A percentile compares a stretch with the other conserved stretches of the same genome.
Evolutionary conservation across 2,113 vertebrate genomes (phyloP).

Genomic region (Myotis davidii): DNA sequence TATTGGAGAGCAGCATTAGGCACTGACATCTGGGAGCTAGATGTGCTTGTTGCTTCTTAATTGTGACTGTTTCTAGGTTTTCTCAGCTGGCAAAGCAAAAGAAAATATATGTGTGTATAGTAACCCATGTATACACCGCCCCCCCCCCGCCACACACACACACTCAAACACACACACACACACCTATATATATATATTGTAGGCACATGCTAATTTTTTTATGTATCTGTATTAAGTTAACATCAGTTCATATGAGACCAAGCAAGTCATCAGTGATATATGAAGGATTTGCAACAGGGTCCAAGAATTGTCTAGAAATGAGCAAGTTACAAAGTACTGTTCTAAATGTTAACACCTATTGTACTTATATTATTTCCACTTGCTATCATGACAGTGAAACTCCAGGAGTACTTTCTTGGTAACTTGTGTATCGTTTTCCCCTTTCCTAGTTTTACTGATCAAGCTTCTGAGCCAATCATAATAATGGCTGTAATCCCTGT

Average conservation of each 20-base stretch:
- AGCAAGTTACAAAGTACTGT: conserved; percentile 71
- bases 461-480: conserved; percentile 80
- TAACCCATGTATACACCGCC: neutral
- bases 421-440: conserved; percentile 73
- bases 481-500: conserved; percentile 80
- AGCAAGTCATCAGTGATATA: neutral
- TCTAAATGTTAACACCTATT: conserved; percentile 73
- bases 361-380: conserved; percentile 62
- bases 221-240: neutral
- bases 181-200: no score
- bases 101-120: neutral
- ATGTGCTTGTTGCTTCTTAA: neutral
- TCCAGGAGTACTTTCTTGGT: conserved; percentile 74
- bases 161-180: no score
- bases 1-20: neutral
- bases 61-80: neutral
- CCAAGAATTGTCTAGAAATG: conserved; percentile 19
- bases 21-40: neutral
- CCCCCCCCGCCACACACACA: no score
- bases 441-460: conserved; percentile 81
- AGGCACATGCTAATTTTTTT: no score
- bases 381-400: conserved; percentile 73
- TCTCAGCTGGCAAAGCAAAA: neutral
- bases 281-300: conserved; percentile 32
- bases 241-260: neutral